Evolutionary conservation across 2,797 vertebrate genomes (phyloP).

Genomic region (Monodelphis domestica): DNA sequence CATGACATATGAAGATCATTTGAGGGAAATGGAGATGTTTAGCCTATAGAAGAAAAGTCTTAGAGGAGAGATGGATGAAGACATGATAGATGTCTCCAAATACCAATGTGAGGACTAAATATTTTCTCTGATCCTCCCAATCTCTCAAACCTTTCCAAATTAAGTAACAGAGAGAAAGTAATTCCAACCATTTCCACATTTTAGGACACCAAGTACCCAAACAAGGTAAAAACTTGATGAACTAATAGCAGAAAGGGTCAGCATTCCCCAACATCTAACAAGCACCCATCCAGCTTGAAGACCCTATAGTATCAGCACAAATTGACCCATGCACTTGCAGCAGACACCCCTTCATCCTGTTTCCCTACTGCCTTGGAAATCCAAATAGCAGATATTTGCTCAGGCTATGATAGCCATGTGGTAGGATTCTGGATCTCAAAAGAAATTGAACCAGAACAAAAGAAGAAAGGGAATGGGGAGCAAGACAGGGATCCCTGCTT

Average conservation of each 20-base stretch:
- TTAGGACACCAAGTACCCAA: not conserved
- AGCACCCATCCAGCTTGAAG: not conserved
- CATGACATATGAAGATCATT: not conserved
- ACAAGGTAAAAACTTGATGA: not conserved
- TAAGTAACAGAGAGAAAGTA: not conserved
- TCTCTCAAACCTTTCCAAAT: not conserved
- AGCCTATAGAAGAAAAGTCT: not conserved
- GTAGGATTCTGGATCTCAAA: not conserved
- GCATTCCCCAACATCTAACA: not conserved
- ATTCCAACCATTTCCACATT: not conserved
- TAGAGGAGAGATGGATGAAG: no score
- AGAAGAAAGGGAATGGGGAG: not conserved
- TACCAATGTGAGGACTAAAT: not conserved
- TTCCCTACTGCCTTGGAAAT: not conserved
- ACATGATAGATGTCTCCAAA: not conserved
- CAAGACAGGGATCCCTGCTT: not conserved
- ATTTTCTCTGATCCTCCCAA: not conserved
- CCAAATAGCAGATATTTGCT: not conserved
- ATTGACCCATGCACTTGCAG: not conserved
- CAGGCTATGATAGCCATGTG: not conserved
- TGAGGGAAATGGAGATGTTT: not conserved
- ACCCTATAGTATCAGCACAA: not conserved
- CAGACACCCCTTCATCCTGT: not conserved
- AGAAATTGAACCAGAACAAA: not conserved
- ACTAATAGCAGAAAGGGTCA: not conserved